Evolutionary conservation across 2,113 vertebrate species (phyloP), one percentile per base, ranked within the genome.

Genomic region (Mugil cephalus): DNA sequence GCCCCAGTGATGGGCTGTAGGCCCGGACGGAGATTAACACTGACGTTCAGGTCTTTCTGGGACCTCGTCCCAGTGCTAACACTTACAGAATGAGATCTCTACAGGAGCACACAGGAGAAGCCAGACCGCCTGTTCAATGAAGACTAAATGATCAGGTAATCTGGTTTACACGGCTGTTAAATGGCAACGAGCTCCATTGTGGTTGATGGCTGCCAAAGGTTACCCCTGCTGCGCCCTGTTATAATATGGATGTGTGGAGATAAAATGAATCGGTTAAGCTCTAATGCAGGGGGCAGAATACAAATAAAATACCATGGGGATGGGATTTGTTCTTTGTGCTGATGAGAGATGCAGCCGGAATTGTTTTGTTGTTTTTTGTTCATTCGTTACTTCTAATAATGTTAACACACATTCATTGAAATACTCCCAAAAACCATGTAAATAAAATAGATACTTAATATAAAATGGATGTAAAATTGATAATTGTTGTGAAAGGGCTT

Each of bases 121-220:
- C 74, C 73, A 82, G 77, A 40, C 65, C 12, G 73, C 46, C 83
- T 82, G 73, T 83, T 81, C 81, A 88, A 74, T 69, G 77, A 86
- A 60, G 75, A 83, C 83, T 79, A 77, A 89, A 83, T 77, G 70
- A 87, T 84, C 74, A 85, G 80, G 76, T 89, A 87, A 90, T 89
- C 86, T 86, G 83, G 75, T 90, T 92, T 86, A 85, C 84, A 77
- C 4, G 69, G 38, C 56, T 15, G 59, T 65, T 74, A 85, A 90
- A 86, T 85, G 68, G 84, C 62, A 80, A 63, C 80, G 51, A 85
- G 63, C 79, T 85, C 46, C 24, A 47, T 70, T 15, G 24, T 71
- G 65, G 71, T 72, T 75, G 61, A 75, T 74, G 30, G 74, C 69
- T 81, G 82, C 87, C 83, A 86, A 79, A 78, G 76, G 79, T 80